phyloP scores from a whole-genome alignment of 2,113 vertebrate species.

The Suricata suricatta region DNA sequence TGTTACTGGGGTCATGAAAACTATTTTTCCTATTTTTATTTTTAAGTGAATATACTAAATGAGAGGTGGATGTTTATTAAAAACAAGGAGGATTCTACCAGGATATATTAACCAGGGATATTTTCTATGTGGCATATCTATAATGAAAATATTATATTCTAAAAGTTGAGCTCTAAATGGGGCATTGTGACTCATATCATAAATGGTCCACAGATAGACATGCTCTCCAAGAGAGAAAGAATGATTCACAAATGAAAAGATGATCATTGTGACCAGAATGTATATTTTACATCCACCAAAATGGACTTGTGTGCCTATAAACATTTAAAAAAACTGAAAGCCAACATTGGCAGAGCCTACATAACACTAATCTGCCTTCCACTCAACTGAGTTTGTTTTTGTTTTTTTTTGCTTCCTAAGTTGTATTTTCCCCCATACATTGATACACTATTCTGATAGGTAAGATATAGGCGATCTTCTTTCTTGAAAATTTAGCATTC shows the following conservation, averaged over 20 bases:
- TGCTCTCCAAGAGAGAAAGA: background rate
- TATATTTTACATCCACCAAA: background rate
- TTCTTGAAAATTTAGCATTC: background rate
- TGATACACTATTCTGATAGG: background rate
- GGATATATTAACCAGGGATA: background rate
- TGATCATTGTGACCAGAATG: background rate
- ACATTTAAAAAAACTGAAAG: background rate
- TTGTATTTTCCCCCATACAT: background rate
- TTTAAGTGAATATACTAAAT: background rate
- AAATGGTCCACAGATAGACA: background rate
- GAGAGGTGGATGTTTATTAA: background rate
- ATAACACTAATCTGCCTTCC: background rate
- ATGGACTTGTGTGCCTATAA: background rate
- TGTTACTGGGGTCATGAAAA: background rate
- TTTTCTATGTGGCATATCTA: background rate
- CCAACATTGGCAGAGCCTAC: too few species aligned
- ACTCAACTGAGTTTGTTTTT: background rate
- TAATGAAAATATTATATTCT: background rate
- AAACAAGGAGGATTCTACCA: background rate
- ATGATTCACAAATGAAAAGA: background rate
- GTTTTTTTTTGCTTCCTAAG: background rate
- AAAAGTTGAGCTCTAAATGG: background rate
- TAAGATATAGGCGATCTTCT: background rate
- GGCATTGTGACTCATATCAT: background rate
- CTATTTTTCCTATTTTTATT: background rate